phyloP scores from a whole-genome alignment of 2,888 invertebrate species.

The Elegia similella region DNA sequence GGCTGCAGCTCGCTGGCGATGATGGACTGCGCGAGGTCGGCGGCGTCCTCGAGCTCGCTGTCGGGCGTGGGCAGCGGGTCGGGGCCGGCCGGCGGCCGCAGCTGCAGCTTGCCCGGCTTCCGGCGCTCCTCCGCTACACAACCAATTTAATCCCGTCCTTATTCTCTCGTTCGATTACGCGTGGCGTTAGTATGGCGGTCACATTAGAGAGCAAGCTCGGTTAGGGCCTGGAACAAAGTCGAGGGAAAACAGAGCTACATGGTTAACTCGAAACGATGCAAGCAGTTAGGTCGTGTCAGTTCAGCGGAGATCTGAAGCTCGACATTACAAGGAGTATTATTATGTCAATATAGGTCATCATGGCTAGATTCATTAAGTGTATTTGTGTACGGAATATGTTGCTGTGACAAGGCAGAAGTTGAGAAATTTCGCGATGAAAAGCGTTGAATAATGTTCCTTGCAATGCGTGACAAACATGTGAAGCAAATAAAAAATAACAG shows the following conservation, averaged over 20 bases:
- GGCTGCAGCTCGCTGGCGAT: slow-evolving; percentile 71
- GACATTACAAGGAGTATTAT: slow-evolving; percentile 74
- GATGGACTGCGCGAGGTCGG: slow-evolving; percentile 70
- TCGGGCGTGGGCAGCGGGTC: slow-evolving; percentile 74
- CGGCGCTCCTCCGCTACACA: slow-evolving; percentile 79
- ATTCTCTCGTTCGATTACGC: slow-evolving; percentile 74
- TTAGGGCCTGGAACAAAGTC: slow-evolving; percentile 83
- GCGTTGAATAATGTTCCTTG: slow-evolving; percentile 73
- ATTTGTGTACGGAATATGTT: slow-evolving; percentile 24
- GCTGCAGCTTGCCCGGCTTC: slow-evolving; percentile 69
- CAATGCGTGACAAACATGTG: slow-evolving; percentile 62
- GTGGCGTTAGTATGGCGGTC: slow-evolving; percentile 80
- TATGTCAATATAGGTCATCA: slow-evolving; percentile 19
- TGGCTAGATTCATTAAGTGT: slow-evolving; percentile 13
- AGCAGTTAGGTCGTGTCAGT: slow-evolving; percentile 69
- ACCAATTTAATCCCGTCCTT: slow-evolving; percentile 74
- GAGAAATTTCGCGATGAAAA: slow-evolving; percentile 36
- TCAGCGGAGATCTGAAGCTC: slow-evolving; percentile 55
- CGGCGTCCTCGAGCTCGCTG: slow-evolving; percentile 77
- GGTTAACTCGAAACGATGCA: slow-evolving; percentile 75
- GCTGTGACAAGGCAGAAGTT: slow-evolving; percentile 31
- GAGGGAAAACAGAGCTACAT: slow-evolving; percentile 77
- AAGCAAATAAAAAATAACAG: slow-evolving; percentile 54
- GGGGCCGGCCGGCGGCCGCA: slow-evolving; percentile 59
- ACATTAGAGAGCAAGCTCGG: slow-evolving; percentile 82